Evolutionary conservation across 2,888 invertebrate genomes (phyloP), one percentile per base, ranked within the genome.

Genomic region (Epirrita christyi): DNA sequence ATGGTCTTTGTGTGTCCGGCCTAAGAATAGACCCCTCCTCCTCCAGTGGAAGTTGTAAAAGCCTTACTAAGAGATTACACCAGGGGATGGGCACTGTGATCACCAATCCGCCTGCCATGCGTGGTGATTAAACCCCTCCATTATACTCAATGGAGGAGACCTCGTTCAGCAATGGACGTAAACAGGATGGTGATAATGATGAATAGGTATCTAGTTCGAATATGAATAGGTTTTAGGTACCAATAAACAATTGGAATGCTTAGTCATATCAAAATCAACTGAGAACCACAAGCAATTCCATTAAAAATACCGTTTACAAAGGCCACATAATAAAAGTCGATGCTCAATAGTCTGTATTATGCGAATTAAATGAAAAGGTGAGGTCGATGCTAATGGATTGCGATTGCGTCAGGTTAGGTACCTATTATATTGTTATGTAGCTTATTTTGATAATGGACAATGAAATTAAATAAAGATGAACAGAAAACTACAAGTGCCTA

Each of bases 271-370:
- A 6, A 0, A 55, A 49, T 38, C 14, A 49, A 46, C 41, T 32
- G 37, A 42, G 42, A 42, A 42, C 37, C 34, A 38, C 9, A 4
- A 51, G 41, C 29, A 29, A 47, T 51, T 41, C 27, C 46, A 40
- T 51, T 52, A 55, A 59, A 55, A 51, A 51, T 50, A 55, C 55
- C 51, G 46, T 51, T 59, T 48, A 29, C 29, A 44, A 38, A 51
- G 48, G 40, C 44, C 50, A 43, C 34, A 4, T 14, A 38, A 44
- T 51, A 55, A 50, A 59, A 50, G 29, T 13, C 47, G 51, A 59
- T 55, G 40, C 38, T 14, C 42, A 13, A 50, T 36, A 38, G 9
- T 29, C 13, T 40, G 40, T 41, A 29, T 34, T 37, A 45, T 32
- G 45, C 41, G 32, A 37, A 40, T 14, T 9, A 32, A 59, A 59